Evolutionary conservation across 2,888 invertebrate genomes (phyloP).

Genomic region (Tuberolachnus salignus): DNA sequence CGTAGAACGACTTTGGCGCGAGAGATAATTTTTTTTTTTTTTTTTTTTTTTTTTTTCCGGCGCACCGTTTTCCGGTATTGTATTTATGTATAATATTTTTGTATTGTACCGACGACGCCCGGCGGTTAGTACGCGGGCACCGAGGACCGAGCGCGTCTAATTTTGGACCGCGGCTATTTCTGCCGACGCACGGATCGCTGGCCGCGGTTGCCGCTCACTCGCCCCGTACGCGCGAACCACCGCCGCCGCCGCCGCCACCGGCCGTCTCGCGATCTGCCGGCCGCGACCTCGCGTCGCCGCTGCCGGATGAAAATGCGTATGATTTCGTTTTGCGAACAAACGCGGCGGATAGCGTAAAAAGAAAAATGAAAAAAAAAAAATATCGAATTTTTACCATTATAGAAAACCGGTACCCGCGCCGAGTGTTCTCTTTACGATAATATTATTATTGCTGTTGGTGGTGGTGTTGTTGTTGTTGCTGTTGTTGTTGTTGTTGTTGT

Average conservation of each 20-base stretch:
- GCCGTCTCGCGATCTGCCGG: no score
- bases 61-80: not conserved
- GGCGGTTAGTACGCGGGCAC: not conserved
- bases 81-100: no score
- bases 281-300: no score
- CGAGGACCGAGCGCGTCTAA: constrained; percentile 36
- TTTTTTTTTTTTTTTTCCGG: no score
- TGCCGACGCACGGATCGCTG: constrained; percentile 23
- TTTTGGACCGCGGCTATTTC: constrained; percentile 52
- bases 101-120: constrained; percentile 4
- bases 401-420: not conserved
- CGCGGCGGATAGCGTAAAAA: no score
- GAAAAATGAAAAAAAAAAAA: no score
- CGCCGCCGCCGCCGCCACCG: no score
- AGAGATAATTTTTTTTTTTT: no score
- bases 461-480: no score
- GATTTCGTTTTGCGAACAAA: no score
- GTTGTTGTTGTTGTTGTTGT: not conserved
- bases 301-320: no score
- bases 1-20: no score
- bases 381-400: not conserved
- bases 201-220: constrained; percentile 12
- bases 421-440: not conserved
- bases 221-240: not conserved
- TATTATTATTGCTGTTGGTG: not conserved